These are phyloP conservation scores for Stegostoma tigrinum DNA, from an alignment of 2,113 vertebrate genomes.

Conservation along the genomic window DNA sequence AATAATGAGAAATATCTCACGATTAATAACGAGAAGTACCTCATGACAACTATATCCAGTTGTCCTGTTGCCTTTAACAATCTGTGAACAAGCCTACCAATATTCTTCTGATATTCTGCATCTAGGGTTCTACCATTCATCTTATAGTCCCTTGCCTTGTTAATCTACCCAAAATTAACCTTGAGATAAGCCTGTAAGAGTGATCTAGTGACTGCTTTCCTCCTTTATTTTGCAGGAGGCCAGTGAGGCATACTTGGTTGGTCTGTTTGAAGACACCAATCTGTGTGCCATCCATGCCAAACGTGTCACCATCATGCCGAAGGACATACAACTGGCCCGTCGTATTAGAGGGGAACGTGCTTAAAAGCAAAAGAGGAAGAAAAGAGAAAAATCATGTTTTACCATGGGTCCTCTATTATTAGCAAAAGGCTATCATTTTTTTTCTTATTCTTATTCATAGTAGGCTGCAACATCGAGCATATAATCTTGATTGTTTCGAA, in stretches of 20 bases:
- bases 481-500: slow-evolving; percentile 26
- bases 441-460: slow-evolving; percentile 19
- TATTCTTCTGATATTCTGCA: too few species aligned
- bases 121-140: too few species aligned
- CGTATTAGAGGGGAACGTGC: slow-evolving; percentile 77
- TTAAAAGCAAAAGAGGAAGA: slow-evolving; percentile 46
- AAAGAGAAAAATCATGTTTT: slow-evolving; percentile 28
- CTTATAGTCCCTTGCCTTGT: too few species aligned
- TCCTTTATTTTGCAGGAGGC: slow-evolving; percentile 59
- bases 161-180: background rate
- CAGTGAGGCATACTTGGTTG: slow-evolving; percentile 77
- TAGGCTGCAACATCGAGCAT: slow-evolving; percentile 14
- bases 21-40: too few species aligned
- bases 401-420: slow-evolving; percentile 29
- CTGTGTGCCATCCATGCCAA: slow-evolving; percentile 80
- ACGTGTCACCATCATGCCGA: slow-evolving; percentile 81
- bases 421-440: slow-evolving; percentile 30
- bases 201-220: slow-evolving; percentile 35
- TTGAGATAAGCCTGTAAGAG: background rate
- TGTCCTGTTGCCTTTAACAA: too few species aligned
- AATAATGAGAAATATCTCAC: too few species aligned
- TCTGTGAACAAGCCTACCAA: too few species aligned
- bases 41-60: too few species aligned
- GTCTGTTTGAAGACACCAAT: slow-evolving; percentile 79
- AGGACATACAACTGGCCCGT: slow-evolving; percentile 79